phyloP scores from a whole-genome alignment of 1,140 invertebrate species.

The Drosophila busckii region DNA sequence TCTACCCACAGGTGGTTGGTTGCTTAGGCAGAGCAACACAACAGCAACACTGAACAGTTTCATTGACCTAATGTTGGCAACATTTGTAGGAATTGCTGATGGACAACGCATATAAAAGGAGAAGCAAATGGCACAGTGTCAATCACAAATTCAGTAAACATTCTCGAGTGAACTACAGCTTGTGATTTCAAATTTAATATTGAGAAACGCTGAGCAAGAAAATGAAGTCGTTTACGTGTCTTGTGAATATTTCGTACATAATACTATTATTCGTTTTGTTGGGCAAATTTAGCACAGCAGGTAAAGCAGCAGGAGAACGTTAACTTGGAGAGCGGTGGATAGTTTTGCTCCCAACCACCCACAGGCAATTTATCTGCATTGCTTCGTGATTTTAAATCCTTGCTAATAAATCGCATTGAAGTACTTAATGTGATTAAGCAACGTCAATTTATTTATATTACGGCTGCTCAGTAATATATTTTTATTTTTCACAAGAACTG shows the following conservation, averaged over 20 bases:
- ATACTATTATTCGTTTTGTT: constrained; percentile 49
- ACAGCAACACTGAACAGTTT: background rate
- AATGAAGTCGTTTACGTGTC: constrained; percentile 55
- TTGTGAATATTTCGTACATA: constrained; percentile 33
- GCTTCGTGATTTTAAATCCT: background rate
- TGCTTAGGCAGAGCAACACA: background rate
- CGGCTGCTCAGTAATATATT: background rate
- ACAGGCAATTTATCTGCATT: background rate
- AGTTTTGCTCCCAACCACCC: no score
- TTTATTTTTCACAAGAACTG: constrained; percentile 28
- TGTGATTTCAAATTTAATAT: background rate
- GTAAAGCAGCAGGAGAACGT: no score
- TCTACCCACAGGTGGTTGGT: constrained; percentile 25
- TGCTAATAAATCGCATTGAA: constrained; percentile 19
- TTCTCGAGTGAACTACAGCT: constrained; percentile 35
- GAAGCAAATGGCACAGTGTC: constrained; percentile 27
- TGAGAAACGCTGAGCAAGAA: background rate
- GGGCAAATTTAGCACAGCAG: constrained; percentile 47
- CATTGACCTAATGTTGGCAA: no score
- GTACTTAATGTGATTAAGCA: background rate
- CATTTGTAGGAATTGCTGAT: no score
- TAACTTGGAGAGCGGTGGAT: no score
- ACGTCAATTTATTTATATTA: constrained; percentile 24
- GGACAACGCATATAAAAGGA: constrained; percentile 76
- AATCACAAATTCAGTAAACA: constrained; percentile 47